Conservation (phyloP, 2,888 invertebrate genomes). For the Prionchulus punctatus region DNA sequence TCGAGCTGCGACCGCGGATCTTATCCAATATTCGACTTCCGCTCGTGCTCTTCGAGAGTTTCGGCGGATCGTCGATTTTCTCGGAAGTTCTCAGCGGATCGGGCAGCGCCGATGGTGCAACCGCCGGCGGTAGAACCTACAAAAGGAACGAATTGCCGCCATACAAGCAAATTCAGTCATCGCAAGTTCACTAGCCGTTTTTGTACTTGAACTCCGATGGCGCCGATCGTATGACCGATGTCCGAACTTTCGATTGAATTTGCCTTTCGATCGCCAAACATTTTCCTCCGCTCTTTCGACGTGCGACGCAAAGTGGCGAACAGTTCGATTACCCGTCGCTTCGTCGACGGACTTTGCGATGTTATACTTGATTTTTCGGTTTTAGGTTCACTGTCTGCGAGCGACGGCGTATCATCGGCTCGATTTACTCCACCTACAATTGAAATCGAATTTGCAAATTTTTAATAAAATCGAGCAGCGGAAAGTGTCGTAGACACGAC, state of each 20-base stretch:
- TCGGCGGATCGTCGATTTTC: neutral
- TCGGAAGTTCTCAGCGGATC: neutral
- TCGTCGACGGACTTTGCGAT: neutral
- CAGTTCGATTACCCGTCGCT: neutral
- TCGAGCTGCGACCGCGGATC: neutral
- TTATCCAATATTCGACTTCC: neutral
- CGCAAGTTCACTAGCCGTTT: neutral
- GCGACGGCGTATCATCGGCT: too few species aligned
- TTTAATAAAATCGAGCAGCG: too few species aligned
- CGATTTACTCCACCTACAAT: too few species aligned
- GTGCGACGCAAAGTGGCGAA: neutral
- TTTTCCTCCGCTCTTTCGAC: neutral
- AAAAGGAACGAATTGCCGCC: too few species aligned
- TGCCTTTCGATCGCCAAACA: neutral
- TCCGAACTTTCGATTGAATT: slow-evolving; percentile 17
- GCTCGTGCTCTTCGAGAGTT: neutral
- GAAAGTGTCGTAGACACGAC: too few species aligned
- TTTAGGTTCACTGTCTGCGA: too few species aligned
- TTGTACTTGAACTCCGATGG: slow-evolving; percentile 2
- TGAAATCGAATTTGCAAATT: too few species aligned
- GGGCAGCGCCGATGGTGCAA: neutral
- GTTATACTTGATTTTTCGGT: too few species aligned
- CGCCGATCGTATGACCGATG: slow-evolving; percentile 9
- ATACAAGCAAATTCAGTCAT: neutral
- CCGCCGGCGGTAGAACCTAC: neutral